These are phyloP conservation scores for Alosa alosa DNA, from an alignment of 2,113 vertebrate species.

Conservation along the genomic window DNA sequence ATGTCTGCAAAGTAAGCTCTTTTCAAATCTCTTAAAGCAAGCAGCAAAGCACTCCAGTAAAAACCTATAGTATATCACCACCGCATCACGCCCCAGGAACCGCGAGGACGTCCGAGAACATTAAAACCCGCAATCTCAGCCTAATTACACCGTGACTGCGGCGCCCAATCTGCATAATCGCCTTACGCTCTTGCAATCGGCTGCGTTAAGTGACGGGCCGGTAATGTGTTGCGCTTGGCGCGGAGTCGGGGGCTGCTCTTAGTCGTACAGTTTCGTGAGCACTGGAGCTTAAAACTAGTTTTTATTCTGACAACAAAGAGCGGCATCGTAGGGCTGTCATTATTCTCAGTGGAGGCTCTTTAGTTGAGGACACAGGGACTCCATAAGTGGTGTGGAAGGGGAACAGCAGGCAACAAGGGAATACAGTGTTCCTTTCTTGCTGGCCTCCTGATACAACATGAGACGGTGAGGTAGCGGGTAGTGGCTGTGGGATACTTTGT, in stretches of 20 bases:
- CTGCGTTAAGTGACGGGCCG: slow-evolving; percentile 37
- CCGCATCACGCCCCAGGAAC: neutral
- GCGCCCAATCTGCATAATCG: slow-evolving; percentile 53
- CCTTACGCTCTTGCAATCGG: slow-evolving; percentile 43
- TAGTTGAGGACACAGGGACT: neutral
- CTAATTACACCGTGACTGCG: slow-evolving; percentile 51
- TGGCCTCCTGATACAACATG: neutral
- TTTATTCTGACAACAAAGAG: slow-evolving; percentile 37
- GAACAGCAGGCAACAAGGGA: neutral
- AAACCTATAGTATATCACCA: neutral
- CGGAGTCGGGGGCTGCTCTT: neutral
- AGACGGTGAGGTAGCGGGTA: neutral
- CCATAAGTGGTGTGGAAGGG: neutral
- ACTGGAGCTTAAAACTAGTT: slow-evolving; percentile 52
- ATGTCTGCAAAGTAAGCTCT: slow-evolving; percentile 8
- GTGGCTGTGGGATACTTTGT: neutral
- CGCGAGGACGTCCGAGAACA: slow-evolving; percentile 48
- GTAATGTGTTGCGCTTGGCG: slow-evolving; percentile 20
- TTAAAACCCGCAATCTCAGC: slow-evolving; percentile 53
- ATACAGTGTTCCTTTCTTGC: neutral
- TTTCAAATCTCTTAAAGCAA: neutral
- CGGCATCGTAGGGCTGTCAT: slow-evolving; percentile 35
- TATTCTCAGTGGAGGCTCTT: slow-evolving; percentile 28
- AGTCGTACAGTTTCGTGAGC: slow-evolving; percentile 32
- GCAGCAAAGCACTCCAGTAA: neutral